phyloP scores from a whole-genome alignment of 2,888 invertebrate genomes.

The Drosophila subquinaria region DNA sequence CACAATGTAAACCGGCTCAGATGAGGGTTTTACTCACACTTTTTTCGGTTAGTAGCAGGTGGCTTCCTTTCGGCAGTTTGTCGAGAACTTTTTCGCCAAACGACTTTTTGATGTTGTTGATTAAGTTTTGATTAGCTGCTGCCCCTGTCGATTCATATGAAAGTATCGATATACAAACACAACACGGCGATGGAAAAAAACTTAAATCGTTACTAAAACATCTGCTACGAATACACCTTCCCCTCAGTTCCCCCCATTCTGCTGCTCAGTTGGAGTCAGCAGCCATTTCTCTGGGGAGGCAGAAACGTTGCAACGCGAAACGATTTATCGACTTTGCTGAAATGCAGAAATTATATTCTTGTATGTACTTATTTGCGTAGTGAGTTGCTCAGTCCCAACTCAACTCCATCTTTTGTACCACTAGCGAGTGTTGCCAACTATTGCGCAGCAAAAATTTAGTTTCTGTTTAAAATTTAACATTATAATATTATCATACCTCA shows the following conservation, averaged over 20 bases:
- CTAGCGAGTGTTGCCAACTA: conserved; percentile 1
- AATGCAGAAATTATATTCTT: conserved; percentile 55
- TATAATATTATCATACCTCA: no score
- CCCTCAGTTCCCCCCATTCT: neutral
- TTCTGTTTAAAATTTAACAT: no score
- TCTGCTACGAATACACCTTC: conserved; percentile 26
- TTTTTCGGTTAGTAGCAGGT: conserved; percentile 25
- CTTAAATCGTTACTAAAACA: conserved; percentile 29
- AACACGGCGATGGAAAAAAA: conserved; percentile 6
- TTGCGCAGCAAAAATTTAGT: neutral
- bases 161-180: conserved; percentile 21
- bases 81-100: conserved; percentile 57
- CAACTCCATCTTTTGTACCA: neutral
- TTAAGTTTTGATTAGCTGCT: conserved; percentile 72
- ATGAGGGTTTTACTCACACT: conserved; percentile 23
- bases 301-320: conserved; percentile 35
- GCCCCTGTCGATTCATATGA: conserved; percentile 17
- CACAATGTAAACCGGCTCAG: conserved; percentile 21
- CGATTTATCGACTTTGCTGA: conserved; percentile 61
- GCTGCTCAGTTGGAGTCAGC: neutral
- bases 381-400: neutral
- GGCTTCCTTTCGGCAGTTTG: conserved; percentile 11
- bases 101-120: conserved; percentile 75
- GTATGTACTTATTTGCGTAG: conserved; percentile 42
- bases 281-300: neutral